Conservation (phyloP, 2,113 vertebrate genomes). For the Platysteira castanea region DNA sequence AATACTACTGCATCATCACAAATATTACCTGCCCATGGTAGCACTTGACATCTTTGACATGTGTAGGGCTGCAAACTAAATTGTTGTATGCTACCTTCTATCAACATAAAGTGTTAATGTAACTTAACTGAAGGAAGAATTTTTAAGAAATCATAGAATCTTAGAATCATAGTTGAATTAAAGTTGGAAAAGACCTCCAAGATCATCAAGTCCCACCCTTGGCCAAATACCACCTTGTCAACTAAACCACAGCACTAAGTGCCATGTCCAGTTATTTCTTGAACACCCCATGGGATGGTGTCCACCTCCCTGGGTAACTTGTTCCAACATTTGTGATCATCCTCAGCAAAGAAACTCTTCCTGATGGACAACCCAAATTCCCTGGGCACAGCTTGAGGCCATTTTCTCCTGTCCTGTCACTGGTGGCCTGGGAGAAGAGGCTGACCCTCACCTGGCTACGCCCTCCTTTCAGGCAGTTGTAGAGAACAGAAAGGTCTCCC, state of each 20-base stretch:
- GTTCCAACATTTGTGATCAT: not conserved
- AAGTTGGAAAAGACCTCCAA: not conserved
- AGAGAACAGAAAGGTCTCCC: not conserved
- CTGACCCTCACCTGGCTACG: not conserved
- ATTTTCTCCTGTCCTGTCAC: not conserved
- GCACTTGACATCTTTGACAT: not conserved
- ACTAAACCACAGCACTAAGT: not conserved
- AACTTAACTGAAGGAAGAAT: not conserved
- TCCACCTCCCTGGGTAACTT: not conserved
- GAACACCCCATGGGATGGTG: not conserved
- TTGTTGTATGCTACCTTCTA: not conserved
- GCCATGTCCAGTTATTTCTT: not conserved
- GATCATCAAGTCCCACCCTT: not conserved
- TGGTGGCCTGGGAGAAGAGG: not conserved
- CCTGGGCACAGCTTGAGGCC: not conserved
- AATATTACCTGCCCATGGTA: not conserved
- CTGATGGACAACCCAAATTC: not conserved
- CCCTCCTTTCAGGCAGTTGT: not conserved
- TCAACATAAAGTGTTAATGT: not conserved
- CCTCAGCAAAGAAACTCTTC: not conserved
- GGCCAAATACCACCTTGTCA: not conserved
- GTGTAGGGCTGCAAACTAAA: not conserved
- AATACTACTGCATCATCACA: not conserved
- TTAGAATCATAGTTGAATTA: not conserved
- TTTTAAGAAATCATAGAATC: not conserved